Evolutionary conservation across 2,113 vertebrate genomes (phyloP).

Genomic region (Emydura subglobosa): DNA sequence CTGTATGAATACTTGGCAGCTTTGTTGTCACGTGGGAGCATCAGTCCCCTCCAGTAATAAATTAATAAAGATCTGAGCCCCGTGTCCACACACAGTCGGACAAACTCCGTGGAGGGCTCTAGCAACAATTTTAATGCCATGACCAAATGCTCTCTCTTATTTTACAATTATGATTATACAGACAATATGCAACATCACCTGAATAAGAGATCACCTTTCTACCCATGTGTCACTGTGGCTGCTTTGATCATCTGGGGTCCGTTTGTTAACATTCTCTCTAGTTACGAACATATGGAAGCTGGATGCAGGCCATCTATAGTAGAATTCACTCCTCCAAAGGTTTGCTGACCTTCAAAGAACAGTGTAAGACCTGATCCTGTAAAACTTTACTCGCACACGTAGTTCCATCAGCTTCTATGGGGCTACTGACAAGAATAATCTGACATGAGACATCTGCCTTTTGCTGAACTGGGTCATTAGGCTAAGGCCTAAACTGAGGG

Average conservation of each 20-base stretch:
- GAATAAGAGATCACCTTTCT: not conserved
- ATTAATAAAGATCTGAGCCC: not conserved
- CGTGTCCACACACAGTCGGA: not conserved
- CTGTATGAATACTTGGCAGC: not conserved
- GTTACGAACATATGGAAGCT: too few relatives aligned
- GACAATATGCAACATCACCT: not conserved
- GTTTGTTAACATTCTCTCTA: too few relatives aligned
- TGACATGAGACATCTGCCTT: not conserved
- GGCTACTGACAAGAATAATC: not conserved
- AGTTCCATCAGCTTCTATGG: not conserved
- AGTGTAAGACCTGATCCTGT: too few relatives aligned
- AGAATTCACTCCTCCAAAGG: too few relatives aligned
- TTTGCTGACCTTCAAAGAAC: not conserved
- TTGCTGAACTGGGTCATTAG: not conserved
- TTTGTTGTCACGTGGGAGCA: not conserved
- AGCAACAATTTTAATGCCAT: not conserved
- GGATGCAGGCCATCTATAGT: too few relatives aligned
- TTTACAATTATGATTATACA: not conserved
- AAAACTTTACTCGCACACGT: not conserved
- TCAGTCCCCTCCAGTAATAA: not conserved
- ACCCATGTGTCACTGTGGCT: not conserved
- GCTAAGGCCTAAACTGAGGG: not conserved
- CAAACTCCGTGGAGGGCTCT: not conserved
- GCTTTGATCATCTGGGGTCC: not conserved
- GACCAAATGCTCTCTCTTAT: not conserved